A percentile compares a stretch with the other conserved stretches of the same genome.
phyloP scores from a whole-genome alignment of 2,888 invertebrate species.

The Mesoligia furuncula region DNA sequence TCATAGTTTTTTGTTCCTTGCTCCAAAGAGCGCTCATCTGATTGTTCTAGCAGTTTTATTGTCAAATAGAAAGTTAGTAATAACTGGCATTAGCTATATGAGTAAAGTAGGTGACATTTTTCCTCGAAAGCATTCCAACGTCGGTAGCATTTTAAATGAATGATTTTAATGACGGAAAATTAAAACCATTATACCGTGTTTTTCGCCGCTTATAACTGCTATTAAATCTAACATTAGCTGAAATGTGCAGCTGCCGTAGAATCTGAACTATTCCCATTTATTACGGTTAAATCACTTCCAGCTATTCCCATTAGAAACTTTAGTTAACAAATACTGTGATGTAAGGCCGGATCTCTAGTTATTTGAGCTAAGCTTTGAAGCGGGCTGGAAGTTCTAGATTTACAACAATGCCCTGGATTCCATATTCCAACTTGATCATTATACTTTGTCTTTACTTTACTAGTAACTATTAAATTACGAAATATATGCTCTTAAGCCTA shows the following conservation, averaged over 20 bases:
- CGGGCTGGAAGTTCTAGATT: constrained; percentile 34
- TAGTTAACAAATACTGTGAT: constrained; percentile 50
- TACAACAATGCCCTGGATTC: constrained; percentile 40
- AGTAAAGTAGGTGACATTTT: constrained; percentile 59
- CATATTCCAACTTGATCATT: constrained; percentile 18
- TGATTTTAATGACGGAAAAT: constrained; percentile 62
- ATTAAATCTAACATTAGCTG: constrained; percentile 62
- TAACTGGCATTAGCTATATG: constrained; percentile 61
- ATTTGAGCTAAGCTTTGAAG: constrained; percentile 55
- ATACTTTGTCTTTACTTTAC: constrained; percentile 17
- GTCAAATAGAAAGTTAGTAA: constrained; percentile 70
- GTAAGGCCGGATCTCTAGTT: constrained; percentile 52
- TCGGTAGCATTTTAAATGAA: constrained; percentile 60
- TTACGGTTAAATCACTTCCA: constrained; percentile 47
- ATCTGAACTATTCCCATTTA: constrained; percentile 56
- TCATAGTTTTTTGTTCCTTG: constrained; percentile 43
- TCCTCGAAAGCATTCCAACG: constrained; percentile 65
- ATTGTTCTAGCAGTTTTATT: constrained; percentile 57
- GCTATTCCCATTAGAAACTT: constrained; percentile 52
- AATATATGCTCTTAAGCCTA: constrained; percentile 10
- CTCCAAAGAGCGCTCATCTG: constrained; percentile 43
- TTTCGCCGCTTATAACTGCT: constrained; percentile 56
- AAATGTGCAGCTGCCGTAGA: constrained; percentile 61
- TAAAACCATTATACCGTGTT: constrained; percentile 53
- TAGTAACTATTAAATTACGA: not conserved